A percentile compares a stretch with the other conserved stretches of the same genome.
phyloP scores from a whole-genome alignment of 1,140 invertebrate genomes.

The Lysiphlebus fabarum region DNA sequence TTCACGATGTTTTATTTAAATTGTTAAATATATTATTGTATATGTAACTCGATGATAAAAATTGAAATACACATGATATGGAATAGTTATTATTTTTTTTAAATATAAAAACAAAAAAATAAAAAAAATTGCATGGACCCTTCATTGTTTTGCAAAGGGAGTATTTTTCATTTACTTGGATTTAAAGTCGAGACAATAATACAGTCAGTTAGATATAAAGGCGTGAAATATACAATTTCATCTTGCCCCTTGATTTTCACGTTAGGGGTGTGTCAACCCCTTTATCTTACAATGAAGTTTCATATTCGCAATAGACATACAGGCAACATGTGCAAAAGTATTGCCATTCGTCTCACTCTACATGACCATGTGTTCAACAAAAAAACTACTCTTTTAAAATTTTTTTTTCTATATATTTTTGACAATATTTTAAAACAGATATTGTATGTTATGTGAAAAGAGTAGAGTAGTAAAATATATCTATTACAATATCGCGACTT shows the following conservation, averaged over 20 bases:
- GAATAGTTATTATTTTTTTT: background rate
- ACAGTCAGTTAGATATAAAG: constrained; percentile 5
- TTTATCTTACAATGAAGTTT: constrained; percentile 35
- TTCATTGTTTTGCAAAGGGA: constrained; percentile 16
- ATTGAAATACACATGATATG: background rate
- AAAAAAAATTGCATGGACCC: constrained; percentile 34
- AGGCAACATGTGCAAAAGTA: constrained; percentile 46
- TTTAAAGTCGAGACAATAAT: constrained; percentile 45
- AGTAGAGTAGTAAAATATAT: constrained; percentile 21
- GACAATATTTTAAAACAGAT: constrained; percentile 53
- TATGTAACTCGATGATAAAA: too few species aligned
- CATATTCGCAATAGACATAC: constrained; percentile 45
- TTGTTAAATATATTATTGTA: too few species aligned
- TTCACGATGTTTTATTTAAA: too few species aligned
- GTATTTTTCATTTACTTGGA: constrained; percentile 48
- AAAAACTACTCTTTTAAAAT: too few species aligned
- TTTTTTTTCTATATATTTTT: constrained; percentile 43
- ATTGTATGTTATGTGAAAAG: constrained; percentile 36
- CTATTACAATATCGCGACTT: constrained; percentile 47
- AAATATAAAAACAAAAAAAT: constrained; percentile 10
- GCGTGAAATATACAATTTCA: constrained; percentile 6
- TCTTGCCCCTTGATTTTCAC: background rate
- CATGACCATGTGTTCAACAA: constrained; percentile 4
- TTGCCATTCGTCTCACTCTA: constrained; percentile 23
- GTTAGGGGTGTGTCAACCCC: background rate